Base-by-base conservation (phyloP, 2,888 invertebrate species). In the Nudaria mundana region DNA sequence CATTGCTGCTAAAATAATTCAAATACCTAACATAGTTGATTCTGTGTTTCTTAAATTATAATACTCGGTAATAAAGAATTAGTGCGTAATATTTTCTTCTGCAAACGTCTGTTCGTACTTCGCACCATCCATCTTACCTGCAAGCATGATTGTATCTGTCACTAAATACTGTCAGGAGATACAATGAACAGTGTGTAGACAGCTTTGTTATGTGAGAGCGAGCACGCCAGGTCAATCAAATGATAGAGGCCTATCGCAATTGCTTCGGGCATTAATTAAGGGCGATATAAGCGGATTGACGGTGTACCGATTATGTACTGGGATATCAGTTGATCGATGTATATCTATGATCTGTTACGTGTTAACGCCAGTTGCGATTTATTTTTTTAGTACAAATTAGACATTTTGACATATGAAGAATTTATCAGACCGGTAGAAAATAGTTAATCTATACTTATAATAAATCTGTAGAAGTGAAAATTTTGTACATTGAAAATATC, bases 141-240 rank as follows among this genome's bases (percentile, higher is more conserved):
- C 11, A 10, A 30, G 31, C 29, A 29, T 13, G 24, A 13, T 28
- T 24, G 20, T 42, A 33, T 23, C 32, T 22, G 36, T 40, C 25
- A 42, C 38, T 39, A 41, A 49, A 39, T 49, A 45, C 14, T 50
- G 43, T 46, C 44, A 11, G 16, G 31, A 7, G 22, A 33, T 43
- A 48, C 41, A 46, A 56, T 56, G 40, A 49, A 43, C 30, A 36
- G 41, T 39, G 48, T 42, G 30, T 30, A 51, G 42, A 46, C 48
- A 51, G 46, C 13, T 47, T 33, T 56, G 57, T 59, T 57, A 52
- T 52, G 49, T 36, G 48, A 47, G 40, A 48, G 32, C 32, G 43
- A 44, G 53, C 59, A 60, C 55, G 70, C 68, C 74, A 73, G 79
- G 77, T 78, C 83, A 83, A 85, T 85, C 82, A 84, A 77, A 78